A percentile compares a stretch with the other conserved stretches of the same genome.
Conservation (phyloP, 2,113 vertebrate species). For the Melospiza melodia region DNA sequence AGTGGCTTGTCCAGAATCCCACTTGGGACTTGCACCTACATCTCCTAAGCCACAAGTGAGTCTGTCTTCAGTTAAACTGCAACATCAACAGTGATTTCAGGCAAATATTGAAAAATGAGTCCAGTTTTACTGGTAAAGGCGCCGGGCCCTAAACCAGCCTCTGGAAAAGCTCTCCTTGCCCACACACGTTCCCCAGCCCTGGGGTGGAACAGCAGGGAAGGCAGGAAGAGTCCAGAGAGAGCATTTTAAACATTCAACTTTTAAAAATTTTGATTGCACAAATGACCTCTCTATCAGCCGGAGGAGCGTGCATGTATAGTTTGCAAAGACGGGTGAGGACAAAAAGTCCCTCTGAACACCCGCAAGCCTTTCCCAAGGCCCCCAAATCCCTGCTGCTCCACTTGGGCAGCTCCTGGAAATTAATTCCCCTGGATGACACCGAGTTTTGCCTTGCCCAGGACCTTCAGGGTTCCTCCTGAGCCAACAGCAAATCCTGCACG, state of each 20-base stretch:
- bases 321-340: too few relatives aligned
- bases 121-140: not conserved
- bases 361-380: not conserved
- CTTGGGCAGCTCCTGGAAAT: not conserved
- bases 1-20: conserved; percentile 13
- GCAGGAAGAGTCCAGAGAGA: not conserved
- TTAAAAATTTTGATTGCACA: too few relatives aligned
- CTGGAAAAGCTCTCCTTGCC: not conserved
- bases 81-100: conserved; percentile 14
- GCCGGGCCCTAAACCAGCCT: not conserved
- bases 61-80: conserved; percentile 3
- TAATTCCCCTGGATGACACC: not conserved
- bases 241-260: not conserved
- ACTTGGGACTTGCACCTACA: conserved; percentile 9
- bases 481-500: not conserved
- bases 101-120: not conserved
- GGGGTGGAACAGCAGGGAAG: not conserved
- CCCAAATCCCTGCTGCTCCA: not conserved
- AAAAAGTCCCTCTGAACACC: not conserved
- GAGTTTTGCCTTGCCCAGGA: not conserved
- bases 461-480: not conserved
- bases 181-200: not conserved
- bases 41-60: conserved; percentile 23
- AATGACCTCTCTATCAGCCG: too few relatives aligned
- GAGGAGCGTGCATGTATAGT: too few relatives aligned